Percentiles rank a stretch among this genome's conserved stretches.
Evolutionary conservation across 2,888 invertebrate genomes (phyloP).

Genomic region (Leucania comma): DNA sequence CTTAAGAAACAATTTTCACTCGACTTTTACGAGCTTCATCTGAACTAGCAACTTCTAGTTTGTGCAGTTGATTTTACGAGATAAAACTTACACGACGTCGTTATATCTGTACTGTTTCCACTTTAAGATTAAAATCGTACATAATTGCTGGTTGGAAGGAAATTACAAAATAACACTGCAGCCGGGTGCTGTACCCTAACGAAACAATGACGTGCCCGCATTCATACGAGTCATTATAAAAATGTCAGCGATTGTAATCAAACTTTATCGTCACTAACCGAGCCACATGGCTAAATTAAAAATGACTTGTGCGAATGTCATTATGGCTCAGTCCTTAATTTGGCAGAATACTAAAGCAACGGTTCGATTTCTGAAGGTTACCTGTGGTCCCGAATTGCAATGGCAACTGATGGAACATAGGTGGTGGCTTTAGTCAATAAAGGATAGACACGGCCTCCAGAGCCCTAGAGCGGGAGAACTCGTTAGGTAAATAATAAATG

Average conservation of each 20-base stretch:
- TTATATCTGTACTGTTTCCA: constrained; percentile 30
- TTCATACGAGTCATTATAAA: constrained; percentile 14
- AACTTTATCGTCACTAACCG: constrained; percentile 1
- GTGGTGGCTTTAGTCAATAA: too few species aligned
- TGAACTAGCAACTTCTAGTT: constrained; percentile 6
- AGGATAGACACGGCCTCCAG: too few species aligned
- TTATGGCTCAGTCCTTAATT: not conserved
- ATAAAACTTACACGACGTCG: constrained; percentile 23
- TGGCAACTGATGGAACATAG: too few species aligned
- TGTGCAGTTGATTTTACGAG: constrained; percentile 7
- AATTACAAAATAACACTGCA: constrained; percentile 30
- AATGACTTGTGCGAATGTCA: not conserved
- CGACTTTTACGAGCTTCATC: constrained; percentile 8
- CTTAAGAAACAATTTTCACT: constrained; percentile 11
- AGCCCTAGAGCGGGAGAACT: too few species aligned
- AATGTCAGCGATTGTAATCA: constrained; percentile 2
- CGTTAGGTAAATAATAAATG: too few species aligned
- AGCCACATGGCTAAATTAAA: not conserved
- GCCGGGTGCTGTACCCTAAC: not conserved
- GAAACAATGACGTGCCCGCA: constrained; percentile 5
- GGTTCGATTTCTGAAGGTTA: too few species aligned
- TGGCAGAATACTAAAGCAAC: too few species aligned
- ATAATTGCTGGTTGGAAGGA: constrained; percentile 39
- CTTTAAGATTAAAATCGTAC: constrained; percentile 39
- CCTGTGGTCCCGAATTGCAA: too few species aligned